phyloP scores from a whole-genome alignment of 2,888 invertebrate genomes.

The Auanema sp. region DNA sequence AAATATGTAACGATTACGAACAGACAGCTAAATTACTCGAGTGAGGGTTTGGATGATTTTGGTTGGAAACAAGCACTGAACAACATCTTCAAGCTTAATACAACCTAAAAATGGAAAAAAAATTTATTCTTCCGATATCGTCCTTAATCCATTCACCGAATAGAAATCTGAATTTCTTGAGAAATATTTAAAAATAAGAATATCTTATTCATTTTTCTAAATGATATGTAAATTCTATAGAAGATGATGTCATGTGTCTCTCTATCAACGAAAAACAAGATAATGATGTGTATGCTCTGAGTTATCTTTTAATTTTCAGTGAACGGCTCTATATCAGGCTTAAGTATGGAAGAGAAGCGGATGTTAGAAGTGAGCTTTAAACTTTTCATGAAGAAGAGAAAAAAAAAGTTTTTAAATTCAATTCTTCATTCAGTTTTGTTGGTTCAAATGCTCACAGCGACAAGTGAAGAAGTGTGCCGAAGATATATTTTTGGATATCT shows the following conservation, averaged over 20 bases:
- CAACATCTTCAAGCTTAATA: too few species aligned
- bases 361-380: slow-evolving; percentile 32
- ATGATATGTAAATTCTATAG: too few species aligned
- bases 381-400: neutral
- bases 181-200: neutral
- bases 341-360: slow-evolving; percentile 38
- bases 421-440: slow-evolving; percentile 23
- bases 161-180: neutral
- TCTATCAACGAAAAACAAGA: too few species aligned
- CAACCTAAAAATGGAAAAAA: too few species aligned
- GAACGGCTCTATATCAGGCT: slow-evolving; percentile 35
- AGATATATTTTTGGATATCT: slow-evolving; percentile 43
- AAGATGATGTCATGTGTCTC: too few species aligned
- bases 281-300: too few species aligned
- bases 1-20: too few species aligned
- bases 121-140: too few species aligned
- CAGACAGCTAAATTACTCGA: too few species aligned
- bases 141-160: neutral
- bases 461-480: slow-evolving; percentile 39
- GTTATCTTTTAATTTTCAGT: slow-evolving; percentile 22
- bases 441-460: slow-evolving; percentile 45
- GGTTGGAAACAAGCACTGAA: too few species aligned
- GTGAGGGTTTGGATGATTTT: too few species aligned
- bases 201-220: neutral
- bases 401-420: neutral